Evolutionary conservation across 2,113 vertebrate species (phyloP).

Genomic region (Bos taurus): ARS-UCD2.0 NC_037346.1:47608001-47608500

Average conservation of each 20-base stretch:
- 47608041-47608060: not conserved
- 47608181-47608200: not conserved
- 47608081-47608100: not conserved
- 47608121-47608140: not conserved
- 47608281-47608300: not conserved
- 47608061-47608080: not conserved
- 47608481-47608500: not conserved
- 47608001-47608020: constrained; percentile 3
- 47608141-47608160: constrained; percentile 8
- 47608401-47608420: not conserved
- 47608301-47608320: not conserved
- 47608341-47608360: not conserved
- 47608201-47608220: not conserved
- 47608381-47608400: not conserved
- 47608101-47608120: not conserved
- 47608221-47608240: constrained; percentile 2
- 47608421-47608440: not conserved
- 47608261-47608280: constrained; percentile 1
- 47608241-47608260: constrained; percentile 27
- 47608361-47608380: not conserved
- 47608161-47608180: not conserved
- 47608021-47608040: constrained; percentile 18
- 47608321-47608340: constrained; percentile 13
- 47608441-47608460: not conserved
- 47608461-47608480: not conserved